Base-by-base conservation (phyloP, 2,888 invertebrate genomes). In the Cerceris rybyensis region DNA sequence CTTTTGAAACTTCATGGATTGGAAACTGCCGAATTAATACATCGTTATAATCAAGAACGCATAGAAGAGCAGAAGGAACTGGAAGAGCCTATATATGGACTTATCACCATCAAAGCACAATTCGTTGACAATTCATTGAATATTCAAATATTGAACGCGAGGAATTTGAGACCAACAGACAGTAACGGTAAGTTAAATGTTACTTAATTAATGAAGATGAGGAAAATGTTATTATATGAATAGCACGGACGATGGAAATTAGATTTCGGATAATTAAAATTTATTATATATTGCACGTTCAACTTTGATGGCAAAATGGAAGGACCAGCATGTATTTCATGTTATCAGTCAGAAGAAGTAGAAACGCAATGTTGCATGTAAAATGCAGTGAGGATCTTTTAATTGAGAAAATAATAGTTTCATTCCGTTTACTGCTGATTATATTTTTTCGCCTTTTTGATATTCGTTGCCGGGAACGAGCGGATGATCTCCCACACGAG, bases 81-180 rank as follows among this genome's bases (percentile, higher is more conserved):
- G 50, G 93, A 93, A 7, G 94, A 95, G 64, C 94, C 96, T 0
- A 94, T 94, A 61, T 95, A 95, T 93, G 96, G 98, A 28, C 94
- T 96, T 87, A 93, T 99, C 65, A 97, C 98, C 1, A 96, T 98
- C 6, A 94, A 95, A 84, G 95, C 95, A 6, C 95, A 95, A 90
- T 96, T 97, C 87, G 93, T 95, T 66, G 95, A 96, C 6, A 95
- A 95, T 85, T 93, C 93, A 67, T 93, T 98, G 72, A 95, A 96
- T 90, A 93, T 99, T 61, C 98, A 98, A 92, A 94, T 98, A 70
- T 94, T 98, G 92, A 98, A 98, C 92, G 98, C 97, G 0, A 95
- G 97, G 89, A 97, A 98, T 93, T 94, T 99, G 75, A 94, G 95
- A 80, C 95, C 98, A 6, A 96, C 97, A 93, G 98, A 98, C 93